Percentiles rank a stretch among this genome's conserved stretches.
Evolutionary conservation across 2,888 invertebrate species (phyloP).

Genomic region (Ectropis crepuscularia): DNA sequence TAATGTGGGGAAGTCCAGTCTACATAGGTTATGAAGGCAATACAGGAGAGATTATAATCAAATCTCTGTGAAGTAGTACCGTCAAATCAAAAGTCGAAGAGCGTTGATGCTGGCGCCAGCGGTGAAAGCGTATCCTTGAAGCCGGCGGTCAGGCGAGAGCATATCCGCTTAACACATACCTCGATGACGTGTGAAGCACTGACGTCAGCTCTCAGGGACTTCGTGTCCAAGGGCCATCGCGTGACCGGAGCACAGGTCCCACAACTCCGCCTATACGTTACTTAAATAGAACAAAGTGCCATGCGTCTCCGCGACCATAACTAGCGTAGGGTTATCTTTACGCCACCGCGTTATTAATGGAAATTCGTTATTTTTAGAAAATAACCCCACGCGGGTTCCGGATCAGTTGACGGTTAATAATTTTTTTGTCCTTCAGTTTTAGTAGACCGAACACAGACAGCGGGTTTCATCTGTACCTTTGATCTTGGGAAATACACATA

Average conservation of each 20-base stretch:
- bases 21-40: too few species aligned
- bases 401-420: not conserved
- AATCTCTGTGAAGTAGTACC: too few species aligned
- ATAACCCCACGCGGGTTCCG: slow-evolving; percentile 17
- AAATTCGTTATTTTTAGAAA: slow-evolving; percentile 23
- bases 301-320: slow-evolving; percentile 11
- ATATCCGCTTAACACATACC: slow-evolving; percentile 19
- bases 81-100: not conserved
- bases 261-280: slow-evolving; percentile 27
- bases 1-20: too few species aligned
- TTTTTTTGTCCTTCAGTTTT: not conserved
- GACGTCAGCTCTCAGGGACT: slow-evolving; percentile 48
- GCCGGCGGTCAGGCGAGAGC: slow-evolving; percentile 25
- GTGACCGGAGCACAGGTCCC: slow-evolving; percentile 42
- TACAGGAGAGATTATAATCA: too few species aligned
- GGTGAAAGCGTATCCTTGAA: slow-evolving; percentile 24
- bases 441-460: too few species aligned
- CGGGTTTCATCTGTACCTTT: too few species aligned
- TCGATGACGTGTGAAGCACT: slow-evolving; percentile 43
- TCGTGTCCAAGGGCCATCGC: slow-evolving; percentile 42
- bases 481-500: too few species aligned
- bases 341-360: not conserved
- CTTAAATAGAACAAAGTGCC: slow-evolving; percentile 21
- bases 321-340: slow-evolving; percentile 19
- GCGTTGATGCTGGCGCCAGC: not conserved